Percentiles rank a stretch among this genome's conserved stretches.
Evolutionary conservation across 2,113 vertebrate genomes (phyloP).

Genomic region (Psephotus haematonotus): DNA sequence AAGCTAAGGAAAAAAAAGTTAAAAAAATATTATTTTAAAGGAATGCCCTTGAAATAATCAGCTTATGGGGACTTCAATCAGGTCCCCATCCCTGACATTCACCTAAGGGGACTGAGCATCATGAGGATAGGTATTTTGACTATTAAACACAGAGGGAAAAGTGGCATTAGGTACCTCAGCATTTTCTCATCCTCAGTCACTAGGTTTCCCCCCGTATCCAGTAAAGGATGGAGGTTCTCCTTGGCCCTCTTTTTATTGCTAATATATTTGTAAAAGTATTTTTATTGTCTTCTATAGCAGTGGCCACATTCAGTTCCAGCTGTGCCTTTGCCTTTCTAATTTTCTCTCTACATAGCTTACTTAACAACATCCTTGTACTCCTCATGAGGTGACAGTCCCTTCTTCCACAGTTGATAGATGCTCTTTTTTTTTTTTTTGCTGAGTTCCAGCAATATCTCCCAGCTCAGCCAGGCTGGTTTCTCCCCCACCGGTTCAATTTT

Average conservation of each 20-base stretch:
- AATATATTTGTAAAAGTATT: no score
- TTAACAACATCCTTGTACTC: no score
- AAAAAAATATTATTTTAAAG: background rate
- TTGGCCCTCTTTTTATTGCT: background rate
- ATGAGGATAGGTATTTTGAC: background rate
- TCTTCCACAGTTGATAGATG: no score
- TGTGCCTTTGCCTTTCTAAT: no score
- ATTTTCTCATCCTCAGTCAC: background rate
- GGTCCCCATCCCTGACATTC: background rate
- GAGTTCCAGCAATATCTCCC: no score
- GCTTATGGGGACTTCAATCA: background rate
- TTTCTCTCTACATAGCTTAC: no score
- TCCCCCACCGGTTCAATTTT: no score
- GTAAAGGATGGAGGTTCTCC: background rate
- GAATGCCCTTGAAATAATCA: background rate
- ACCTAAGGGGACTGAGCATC: background rate
- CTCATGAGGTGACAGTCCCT: no score
- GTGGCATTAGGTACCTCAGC: background rate
- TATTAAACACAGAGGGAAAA: background rate
- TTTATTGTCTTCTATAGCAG: no score
- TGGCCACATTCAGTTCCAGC: no score
- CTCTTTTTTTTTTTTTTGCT: no score
- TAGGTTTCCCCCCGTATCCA: background rate
- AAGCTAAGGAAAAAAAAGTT: background rate
- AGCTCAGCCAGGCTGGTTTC: no score